A percentile compares a stretch with the other conserved stretches of the same genome.
phyloP scores from a whole-genome alignment of 2,113 vertebrate species.

The Steatornis caripensis region DNA sequence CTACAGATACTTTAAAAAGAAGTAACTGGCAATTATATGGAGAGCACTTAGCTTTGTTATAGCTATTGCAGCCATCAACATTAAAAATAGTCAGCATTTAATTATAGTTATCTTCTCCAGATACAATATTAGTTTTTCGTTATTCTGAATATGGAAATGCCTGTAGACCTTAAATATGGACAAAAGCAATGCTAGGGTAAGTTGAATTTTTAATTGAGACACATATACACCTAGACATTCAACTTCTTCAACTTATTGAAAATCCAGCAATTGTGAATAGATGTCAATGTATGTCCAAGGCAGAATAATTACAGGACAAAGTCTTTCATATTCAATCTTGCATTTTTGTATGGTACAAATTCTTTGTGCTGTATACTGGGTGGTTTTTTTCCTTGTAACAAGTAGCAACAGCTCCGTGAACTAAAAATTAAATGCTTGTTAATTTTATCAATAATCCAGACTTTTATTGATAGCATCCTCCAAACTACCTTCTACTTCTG shows the following conservation, averaged over 20 bases:
- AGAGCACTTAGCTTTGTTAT: background rate
- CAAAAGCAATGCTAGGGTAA: background rate
- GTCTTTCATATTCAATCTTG: background rate
- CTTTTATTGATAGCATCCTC: background rate
- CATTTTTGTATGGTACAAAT: background rate
- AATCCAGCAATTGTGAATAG: background rate
- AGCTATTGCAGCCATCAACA: background rate
- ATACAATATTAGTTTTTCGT: background rate
- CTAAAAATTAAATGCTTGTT: background rate
- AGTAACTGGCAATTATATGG: background rate
- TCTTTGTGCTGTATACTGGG: background rate
- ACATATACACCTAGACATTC: background rate
- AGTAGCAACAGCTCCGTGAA: background rate
- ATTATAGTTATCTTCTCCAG: background rate
- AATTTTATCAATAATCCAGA: background rate
- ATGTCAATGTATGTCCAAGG: rapidly evolving
- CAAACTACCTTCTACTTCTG: rapidly evolving
- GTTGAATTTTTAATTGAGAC: background rate
- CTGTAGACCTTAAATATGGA: background rate
- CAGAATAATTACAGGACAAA: background rate
- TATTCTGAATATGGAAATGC: background rate
- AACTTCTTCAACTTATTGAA: background rate
- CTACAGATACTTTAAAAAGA: background rate
- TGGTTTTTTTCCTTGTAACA: background rate
- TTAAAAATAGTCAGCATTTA: background rate